Evolutionary conservation across 2,797 vertebrate species (phyloP).

Genomic region (Coreius guichenoti): DNA sequence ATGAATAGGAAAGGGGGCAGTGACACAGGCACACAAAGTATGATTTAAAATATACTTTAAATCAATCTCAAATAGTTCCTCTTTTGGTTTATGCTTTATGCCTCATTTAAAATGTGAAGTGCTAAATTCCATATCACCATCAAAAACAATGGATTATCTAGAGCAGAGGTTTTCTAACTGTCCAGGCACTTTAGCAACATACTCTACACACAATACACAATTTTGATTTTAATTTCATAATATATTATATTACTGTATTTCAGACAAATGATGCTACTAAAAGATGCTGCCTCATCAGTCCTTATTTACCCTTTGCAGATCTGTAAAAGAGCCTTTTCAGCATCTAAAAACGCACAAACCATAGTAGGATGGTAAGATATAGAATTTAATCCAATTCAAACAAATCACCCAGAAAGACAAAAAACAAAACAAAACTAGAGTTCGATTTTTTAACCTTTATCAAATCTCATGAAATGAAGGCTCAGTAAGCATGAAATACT

Average conservation of each 20-base stretch:
- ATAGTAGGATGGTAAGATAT: neutral
- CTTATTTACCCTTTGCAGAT: neutral
- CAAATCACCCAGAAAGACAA: neutral
- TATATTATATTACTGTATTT: neutral
- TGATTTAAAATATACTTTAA: neutral
- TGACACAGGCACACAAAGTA: neutral
- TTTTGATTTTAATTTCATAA: too few species aligned
- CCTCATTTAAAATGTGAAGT: neutral
- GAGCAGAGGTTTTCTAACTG: neutral
- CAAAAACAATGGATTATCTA: neutral
- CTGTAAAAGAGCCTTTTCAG: neutral
- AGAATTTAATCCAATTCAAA: neutral
- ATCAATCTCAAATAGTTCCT: neutral
- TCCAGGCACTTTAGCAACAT: neutral
- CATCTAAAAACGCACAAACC: neutral
- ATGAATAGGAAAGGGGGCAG: neutral
- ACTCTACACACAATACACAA: too few species aligned
- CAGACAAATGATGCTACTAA: neutral
- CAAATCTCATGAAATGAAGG: neutral
- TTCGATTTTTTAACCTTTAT: neutral
- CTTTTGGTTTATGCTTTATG: neutral
- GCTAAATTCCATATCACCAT: neutral
- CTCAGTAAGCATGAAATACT: neutral
- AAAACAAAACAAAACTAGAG: too few species aligned
- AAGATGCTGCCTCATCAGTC: neutral